Evolutionary conservation across 2,888 invertebrate genomes (phyloP).

Genomic region (Drosophila rellima): DNA sequence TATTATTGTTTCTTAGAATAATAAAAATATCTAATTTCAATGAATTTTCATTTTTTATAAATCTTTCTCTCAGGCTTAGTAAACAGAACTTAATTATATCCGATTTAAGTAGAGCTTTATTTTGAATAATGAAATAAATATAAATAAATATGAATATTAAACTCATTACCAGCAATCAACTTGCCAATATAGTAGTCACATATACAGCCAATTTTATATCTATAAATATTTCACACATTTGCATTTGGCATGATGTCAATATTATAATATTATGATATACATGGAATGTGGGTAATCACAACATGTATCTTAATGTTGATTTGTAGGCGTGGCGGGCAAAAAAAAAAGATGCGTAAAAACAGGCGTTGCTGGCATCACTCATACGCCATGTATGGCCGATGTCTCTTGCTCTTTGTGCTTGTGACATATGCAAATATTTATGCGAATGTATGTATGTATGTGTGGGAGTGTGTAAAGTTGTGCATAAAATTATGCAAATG

Average conservation of each 20-base stretch:
- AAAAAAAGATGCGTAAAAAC: neutral
- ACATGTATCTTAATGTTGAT: slow-evolving; percentile 8
- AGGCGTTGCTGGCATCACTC: slow-evolving; percentile 16
- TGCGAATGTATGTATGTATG: slow-evolving; percentile 27
- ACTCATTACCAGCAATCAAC: too few species aligned
- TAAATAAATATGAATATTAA: too few species aligned
- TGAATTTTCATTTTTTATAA: too few species aligned
- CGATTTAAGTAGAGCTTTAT: too few species aligned
- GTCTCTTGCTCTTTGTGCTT: slow-evolving; percentile 55
- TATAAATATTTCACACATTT: slow-evolving; percentile 14
- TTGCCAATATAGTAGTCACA: too few species aligned
- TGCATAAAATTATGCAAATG: slow-evolving; percentile 69
- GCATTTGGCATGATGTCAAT: slow-evolving; percentile 9
- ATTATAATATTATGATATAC: slow-evolving; percentile 3
- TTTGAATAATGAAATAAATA: too few species aligned
- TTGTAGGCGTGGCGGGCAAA: neutral
- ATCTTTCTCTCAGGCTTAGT: too few species aligned
- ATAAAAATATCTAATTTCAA: too few species aligned
- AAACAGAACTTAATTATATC: too few species aligned
- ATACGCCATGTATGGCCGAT: slow-evolving; percentile 1
- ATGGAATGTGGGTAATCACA: neutral
- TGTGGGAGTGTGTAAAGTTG: slow-evolving; percentile 43
- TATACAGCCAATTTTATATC: neutral
- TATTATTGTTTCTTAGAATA: too few species aligned
- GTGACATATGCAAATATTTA: slow-evolving; percentile 78